phyloP scores from a whole-genome alignment of 2,113 vertebrate species.

The Alectura lathami region DNA sequence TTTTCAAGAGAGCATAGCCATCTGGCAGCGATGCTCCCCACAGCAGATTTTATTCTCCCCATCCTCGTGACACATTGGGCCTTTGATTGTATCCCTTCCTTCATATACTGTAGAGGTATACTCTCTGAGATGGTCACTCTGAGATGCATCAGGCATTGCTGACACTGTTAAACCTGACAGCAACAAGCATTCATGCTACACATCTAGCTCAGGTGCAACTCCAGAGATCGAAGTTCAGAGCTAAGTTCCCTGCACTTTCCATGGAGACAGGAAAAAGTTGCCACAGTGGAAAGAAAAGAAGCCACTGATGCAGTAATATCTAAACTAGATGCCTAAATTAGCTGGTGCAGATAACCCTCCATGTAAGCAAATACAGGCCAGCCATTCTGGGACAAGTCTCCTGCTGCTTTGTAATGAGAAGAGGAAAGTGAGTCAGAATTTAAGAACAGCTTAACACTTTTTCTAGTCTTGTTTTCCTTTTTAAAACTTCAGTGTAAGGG shows the following conservation, averaged over 20 bases:
- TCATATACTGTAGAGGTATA: background rate
- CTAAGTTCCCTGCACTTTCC: background rate
- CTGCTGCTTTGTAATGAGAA: constrained; percentile 30
- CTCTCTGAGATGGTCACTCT: background rate
- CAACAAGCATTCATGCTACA: background rate
- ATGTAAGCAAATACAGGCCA: constrained; percentile 46
- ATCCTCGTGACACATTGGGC: background rate
- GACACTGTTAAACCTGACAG: background rate
- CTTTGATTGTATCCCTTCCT: background rate
- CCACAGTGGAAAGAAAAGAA: background rate
- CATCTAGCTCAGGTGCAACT: background rate
- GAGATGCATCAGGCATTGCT: background rate
- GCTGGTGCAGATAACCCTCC: constrained; percentile 39
- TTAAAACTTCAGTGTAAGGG: background rate
- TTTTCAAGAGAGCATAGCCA: background rate
- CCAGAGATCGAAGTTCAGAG: background rate
- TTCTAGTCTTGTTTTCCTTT: constrained; percentile 17
- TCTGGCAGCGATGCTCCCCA: background rate
- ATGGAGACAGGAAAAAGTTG: background rate
- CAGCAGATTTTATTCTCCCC: background rate
- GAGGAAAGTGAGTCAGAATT: constrained; percentile 50
- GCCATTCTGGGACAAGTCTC: constrained; percentile 51
- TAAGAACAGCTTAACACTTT: constrained; percentile 41
- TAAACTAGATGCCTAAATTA: constrained; percentile 12
- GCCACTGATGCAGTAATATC: background rate